Evolutionary conservation across 1,140 invertebrate genomes (phyloP), one percentile per base, ranked within the genome.

Genomic region (Aphelinus atriplicis): DNA sequence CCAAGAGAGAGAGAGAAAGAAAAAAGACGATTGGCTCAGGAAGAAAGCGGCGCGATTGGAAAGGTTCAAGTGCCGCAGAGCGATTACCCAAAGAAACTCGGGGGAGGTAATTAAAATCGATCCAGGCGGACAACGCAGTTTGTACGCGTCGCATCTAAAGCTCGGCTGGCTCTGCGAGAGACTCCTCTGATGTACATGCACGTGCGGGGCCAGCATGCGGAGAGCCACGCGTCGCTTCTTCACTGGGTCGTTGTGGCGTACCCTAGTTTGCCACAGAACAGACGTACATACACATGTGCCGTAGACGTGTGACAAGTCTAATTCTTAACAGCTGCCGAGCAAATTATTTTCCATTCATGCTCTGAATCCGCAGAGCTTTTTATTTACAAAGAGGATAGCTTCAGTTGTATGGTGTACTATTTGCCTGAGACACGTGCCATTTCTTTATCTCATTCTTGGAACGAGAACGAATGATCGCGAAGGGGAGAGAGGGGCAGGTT

Each of bases 61-160:
- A 63, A 47, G 61, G 7, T 26, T 26, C 26, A 26, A 26, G 26
- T 26, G 26, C 46, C 43, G 45, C 6, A 48, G 42, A 9, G 7
- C 42, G 43, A 42, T 26, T 26, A 26, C 26, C 26, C 3, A 10
- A 64, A 60, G 42, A 7, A 60, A 60, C 58, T 60, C 58, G 1
- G 64, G 3, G 6, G 53, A 63, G 60, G 64, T 73, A 66, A 73
- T 73, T 73, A 67, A 66, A 67, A 67, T 60, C 55, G 10, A 67
- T 73, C 48, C 45, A 26, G 26, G 26, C 26, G 26, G 26, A 26
- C 26, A 26, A 26, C 46, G 61, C 61, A 47, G 4, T 63, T 63
- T 7, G 1, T 43, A 9, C 7, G 48, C 9, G 1, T 43, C 42
- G 3, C 56, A 43, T 50, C 48, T 26, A 26, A 26, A 26, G 26